phyloP scores from a whole-genome alignment of 1,140 invertebrate species.

The Sarcophaga peregrina region DNA sequence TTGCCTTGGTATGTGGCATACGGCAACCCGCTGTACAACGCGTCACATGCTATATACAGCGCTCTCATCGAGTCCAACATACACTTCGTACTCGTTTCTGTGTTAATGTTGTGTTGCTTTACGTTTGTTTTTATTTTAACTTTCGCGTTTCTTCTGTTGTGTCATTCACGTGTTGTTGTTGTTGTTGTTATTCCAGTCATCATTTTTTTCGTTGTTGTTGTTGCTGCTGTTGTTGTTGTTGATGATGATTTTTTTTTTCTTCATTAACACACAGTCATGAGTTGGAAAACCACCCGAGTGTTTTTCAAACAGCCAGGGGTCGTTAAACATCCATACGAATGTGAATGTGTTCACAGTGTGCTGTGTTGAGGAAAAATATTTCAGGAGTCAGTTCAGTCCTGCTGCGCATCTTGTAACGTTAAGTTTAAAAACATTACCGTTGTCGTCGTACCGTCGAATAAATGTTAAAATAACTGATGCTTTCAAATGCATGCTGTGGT shows the following conservation, averaged over 20 bases:
- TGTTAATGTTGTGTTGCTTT: neutral
- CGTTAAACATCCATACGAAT: constrained; percentile 42
- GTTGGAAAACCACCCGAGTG: constrained; percentile 23
- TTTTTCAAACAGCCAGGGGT: constrained; percentile 21
- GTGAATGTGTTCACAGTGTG: constrained; percentile 35
- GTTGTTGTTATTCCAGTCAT: neutral
- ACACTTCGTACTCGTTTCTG: neutral
- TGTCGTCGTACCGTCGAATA: neutral
- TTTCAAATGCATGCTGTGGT: constrained; percentile 15
- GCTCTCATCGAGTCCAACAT: neutral
- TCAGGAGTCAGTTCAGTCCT: constrained; percentile 62
- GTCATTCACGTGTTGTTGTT: constrained; percentile 19
- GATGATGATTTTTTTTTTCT: constrained; percentile 17
- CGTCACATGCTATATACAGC: neutral
- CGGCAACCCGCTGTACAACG: constrained; percentile 22
- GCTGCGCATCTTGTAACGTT: constrained; percentile 64
- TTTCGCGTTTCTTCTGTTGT: constrained; percentile 8
- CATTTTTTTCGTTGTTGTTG: neutral
- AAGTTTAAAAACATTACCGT: constrained; percentile 49
- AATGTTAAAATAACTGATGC: neutral
- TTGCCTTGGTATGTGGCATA: constrained; percentile 35
- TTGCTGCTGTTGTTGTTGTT: constrained; percentile 1
- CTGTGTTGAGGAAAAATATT: constrained; percentile 47
- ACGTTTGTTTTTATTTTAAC: neutral
- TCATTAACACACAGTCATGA: constrained; percentile 17